phyloP scores from a whole-genome alignment of 1,140 invertebrate genomes.

The Metaphire vulgaris region DNA sequence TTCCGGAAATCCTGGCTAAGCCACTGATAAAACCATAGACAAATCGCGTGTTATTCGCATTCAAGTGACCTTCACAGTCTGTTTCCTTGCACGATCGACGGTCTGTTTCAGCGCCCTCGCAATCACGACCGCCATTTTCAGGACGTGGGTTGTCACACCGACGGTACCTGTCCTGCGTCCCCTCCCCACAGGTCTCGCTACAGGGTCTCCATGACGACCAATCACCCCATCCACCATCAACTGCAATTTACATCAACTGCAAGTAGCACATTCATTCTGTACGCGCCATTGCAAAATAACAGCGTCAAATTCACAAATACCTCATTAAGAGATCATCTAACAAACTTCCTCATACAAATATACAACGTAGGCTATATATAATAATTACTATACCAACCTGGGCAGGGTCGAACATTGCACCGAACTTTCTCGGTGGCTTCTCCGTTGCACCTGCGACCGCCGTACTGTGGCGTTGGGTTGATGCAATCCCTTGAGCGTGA shows the following conservation, averaged over 20 bases:
- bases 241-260: too few species aligned
- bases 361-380: too few species aligned
- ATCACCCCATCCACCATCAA: conserved; percentile 43
- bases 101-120: conserved; percentile 35
- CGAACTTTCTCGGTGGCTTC: conserved; percentile 34
- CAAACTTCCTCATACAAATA: too few species aligned
- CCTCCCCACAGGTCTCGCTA: conserved; percentile 41
- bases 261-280: too few species aligned
- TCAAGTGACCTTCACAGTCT: conserved; percentile 41
- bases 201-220: conserved; percentile 43
- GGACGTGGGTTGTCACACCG: conserved; percentile 42
- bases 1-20: too few species aligned
- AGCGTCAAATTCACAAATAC: too few species aligned
- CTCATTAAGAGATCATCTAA: too few species aligned
- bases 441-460: conserved; percentile 41
- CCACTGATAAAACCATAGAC: too few species aligned
- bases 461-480: conserved; percentile 41
- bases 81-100: conserved; percentile 31
- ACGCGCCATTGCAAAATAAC: too few species aligned
- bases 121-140: conserved; percentile 36
- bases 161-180: conserved; percentile 35
- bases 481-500: conserved; percentile 42
- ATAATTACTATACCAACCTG: too few species aligned
- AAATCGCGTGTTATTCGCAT: too few species aligned
- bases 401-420: conserved; percentile 42